phyloP scores from a whole-genome alignment of 2,888 invertebrate species.

The Microplitis deprimator region DNA sequence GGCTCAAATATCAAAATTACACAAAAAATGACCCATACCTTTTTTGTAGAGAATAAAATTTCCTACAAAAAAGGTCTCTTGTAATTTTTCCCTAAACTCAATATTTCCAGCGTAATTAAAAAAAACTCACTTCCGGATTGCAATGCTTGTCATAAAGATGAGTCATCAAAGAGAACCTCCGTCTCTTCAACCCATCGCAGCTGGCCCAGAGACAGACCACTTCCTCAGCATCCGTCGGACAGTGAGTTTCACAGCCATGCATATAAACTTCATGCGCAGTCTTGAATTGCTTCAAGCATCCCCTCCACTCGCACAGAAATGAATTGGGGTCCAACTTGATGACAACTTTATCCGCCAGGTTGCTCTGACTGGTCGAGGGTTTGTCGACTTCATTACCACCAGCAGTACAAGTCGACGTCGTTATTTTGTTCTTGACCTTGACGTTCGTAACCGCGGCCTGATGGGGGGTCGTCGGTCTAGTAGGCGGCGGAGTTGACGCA shows the following conservation, averaged over 20 bases:
- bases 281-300: constrained; percentile 85
- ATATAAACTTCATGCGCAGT: constrained; percentile 86
- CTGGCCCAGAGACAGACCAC: constrained; percentile 91
- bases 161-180: constrained; percentile 95
- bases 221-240: constrained; percentile 81
- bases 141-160: constrained; percentile 97
- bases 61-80: too few species aligned
- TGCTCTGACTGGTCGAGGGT: constrained; percentile 55
- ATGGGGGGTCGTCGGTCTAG: constrained; percentile 73
- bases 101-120: neutral
- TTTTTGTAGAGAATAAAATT: too few species aligned
- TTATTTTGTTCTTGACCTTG: constrained; percentile 60
- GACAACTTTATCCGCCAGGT: constrained; percentile 62
- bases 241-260: constrained; percentile 90
- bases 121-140: constrained; percentile 79
- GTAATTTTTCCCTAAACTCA: too few species aligned
- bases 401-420: constrained; percentile 60
- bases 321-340: constrained; percentile 69
- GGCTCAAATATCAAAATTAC: too few species aligned
- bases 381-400: constrained; percentile 51
- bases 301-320: constrained; percentile 91
- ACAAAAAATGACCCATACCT: too few species aligned
- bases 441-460: constrained; percentile 70
- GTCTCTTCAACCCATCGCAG: constrained; percentile 91
- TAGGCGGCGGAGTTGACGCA: constrained; percentile 67